Evolutionary conservation across 2,113 vertebrate species (phyloP).

Genomic region (Coptodon rendalli): DNA sequence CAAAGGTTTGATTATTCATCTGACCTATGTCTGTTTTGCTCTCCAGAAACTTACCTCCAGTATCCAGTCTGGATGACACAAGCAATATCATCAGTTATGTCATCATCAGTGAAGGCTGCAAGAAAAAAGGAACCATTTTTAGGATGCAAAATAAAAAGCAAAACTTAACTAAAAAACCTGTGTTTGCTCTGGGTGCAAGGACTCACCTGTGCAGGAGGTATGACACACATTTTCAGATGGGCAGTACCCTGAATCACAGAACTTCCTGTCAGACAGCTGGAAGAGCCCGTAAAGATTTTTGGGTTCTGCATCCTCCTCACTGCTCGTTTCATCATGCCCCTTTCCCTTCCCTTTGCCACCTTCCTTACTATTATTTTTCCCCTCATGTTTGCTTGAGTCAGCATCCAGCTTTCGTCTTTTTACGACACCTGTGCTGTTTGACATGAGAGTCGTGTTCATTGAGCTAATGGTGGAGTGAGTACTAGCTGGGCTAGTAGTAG

Average conservation of each 20-base stretch:
- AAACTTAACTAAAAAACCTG: not conserved
- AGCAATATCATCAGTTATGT: slow-evolving; percentile 37
- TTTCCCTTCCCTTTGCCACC: too few species aligned
- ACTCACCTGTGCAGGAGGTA: not conserved
- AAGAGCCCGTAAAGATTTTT: not conserved
- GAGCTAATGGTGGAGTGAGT: not conserved
- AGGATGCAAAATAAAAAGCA: not conserved
- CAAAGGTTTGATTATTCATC: not conserved
- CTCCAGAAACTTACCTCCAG: slow-evolving; percentile 17
- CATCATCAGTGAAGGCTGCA: slow-evolving; percentile 31
- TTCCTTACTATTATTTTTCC: too few species aligned
- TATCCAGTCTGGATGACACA: slow-evolving; percentile 2
- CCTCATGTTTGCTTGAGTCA: too few species aligned
- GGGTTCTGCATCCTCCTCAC: rapidly evolving
- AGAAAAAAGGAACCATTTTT: not conserved
- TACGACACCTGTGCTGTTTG: not conserved
- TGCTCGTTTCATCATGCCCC: not conserved
- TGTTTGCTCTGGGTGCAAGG: not conserved
- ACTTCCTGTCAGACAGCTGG: not conserved
- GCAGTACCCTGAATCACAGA: not conserved
- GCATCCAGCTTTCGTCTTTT: too few species aligned
- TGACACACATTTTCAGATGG: not conserved
- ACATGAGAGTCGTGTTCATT: not conserved
- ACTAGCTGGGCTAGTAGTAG: rapidly evolving
- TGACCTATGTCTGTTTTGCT: not conserved